Evolutionary conservation across 23 tunicate genomes (phyloP).

Genomic region (Styela clava): DNA sequence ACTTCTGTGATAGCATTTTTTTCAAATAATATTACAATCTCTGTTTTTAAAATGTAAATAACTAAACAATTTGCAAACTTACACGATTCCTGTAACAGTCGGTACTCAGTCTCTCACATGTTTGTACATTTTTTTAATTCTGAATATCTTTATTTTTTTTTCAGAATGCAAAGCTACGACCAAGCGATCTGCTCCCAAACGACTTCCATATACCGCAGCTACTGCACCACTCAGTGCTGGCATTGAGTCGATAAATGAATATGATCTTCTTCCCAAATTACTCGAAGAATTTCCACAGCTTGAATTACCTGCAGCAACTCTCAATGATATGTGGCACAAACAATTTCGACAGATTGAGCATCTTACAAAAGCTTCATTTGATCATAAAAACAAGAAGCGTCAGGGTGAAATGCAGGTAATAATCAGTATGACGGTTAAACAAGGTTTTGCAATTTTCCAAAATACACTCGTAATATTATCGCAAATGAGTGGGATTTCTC

Average conservation of each 20-base stretch:
- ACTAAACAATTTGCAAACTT: no score
- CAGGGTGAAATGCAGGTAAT: conserved; percentile 58
- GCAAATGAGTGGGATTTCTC: no score
- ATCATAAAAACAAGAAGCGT: conserved; percentile 47
- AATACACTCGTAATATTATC: no score
- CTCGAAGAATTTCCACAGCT: conserved; percentile 76
- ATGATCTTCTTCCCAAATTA: conserved; percentile 80
- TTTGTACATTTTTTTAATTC: no score
- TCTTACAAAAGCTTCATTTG: conserved; percentile 38
- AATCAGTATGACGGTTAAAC: not conserved
- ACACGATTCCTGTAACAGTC: no score
- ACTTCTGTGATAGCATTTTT: no score
- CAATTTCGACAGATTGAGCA: conserved; percentile 86
- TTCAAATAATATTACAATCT: no score
- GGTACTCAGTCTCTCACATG: no score
- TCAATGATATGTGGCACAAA: conserved; percentile 87
- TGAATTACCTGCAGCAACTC: conserved; percentile 44
- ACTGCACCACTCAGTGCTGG: not conserved
- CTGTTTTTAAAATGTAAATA: no score
- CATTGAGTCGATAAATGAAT: conserved; percentile 64
- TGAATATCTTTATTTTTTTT: not conserved
- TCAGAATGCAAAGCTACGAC: not conserved
- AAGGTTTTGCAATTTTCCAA: not conserved
- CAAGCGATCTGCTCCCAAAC: conserved; percentile 18
- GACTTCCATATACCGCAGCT: conserved; percentile 1